phyloP scores from a whole-genome alignment of 2,113 vertebrate species.

The Dunckerocampus dactyliophorus region DNA sequence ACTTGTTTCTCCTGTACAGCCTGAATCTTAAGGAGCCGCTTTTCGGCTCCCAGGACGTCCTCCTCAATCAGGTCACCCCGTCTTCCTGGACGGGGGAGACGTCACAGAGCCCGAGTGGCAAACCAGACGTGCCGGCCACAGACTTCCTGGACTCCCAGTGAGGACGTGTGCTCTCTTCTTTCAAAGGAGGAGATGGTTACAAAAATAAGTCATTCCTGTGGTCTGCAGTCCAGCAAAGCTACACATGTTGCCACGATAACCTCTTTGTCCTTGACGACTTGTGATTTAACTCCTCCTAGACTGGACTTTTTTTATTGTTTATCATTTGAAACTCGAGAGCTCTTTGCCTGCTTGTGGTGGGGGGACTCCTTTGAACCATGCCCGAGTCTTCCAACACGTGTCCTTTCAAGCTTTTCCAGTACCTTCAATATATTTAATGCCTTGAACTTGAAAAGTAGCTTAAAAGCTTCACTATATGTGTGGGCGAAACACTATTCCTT shows the following conservation, averaged over 20 bases:
- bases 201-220: slow-evolving; percentile 74
- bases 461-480: slow-evolving; percentile 40
- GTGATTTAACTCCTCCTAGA: slow-evolving; percentile 58
- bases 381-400: slow-evolving; percentile 52
- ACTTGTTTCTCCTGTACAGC: slow-evolving; percentile 69
- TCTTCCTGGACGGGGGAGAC: slow-evolving; percentile 52
- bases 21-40: slow-evolving; percentile 56
- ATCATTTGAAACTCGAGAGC: slow-evolving; percentile 59
- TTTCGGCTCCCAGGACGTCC: slow-evolving; percentile 44
- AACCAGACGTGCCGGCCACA: slow-evolving; percentile 35
- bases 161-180: slow-evolving; percentile 53
- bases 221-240: slow-evolving; percentile 60
- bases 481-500: slow-evolving; percentile 16
- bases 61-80: slow-evolving; percentile 61
- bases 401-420: slow-evolving; percentile 58
- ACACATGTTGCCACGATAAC: slow-evolving; percentile 59
- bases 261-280: slow-evolving; percentile 57
- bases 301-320: slow-evolving; percentile 54
- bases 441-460: slow-evolving; percentile 46
- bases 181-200: slow-evolving; percentile 57
- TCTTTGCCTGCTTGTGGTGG: slow-evolving; percentile 38
- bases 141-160: slow-evolving; percentile 33
- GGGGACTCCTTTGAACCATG: slow-evolving; percentile 53
- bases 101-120: slow-evolving; percentile 47
- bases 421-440: slow-evolving; percentile 60